Evolutionary conservation across 2,888 invertebrate genomes (phyloP).

Genomic region (Heliconius ethilla): DNA sequence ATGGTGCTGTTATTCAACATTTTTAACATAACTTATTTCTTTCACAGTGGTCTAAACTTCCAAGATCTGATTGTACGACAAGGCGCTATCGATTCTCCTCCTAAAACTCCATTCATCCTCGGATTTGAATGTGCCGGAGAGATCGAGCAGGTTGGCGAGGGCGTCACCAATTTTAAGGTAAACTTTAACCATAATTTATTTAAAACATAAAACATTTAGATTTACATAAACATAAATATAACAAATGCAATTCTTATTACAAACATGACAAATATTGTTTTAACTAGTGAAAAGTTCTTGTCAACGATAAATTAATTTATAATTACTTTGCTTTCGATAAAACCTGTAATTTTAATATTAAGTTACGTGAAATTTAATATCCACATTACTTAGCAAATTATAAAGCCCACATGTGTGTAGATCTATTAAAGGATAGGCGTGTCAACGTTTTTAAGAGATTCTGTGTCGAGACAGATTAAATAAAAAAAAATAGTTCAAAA

Average conservation of each 20-base stretch:
- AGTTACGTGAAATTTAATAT: neutral
- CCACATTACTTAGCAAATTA: neutral
- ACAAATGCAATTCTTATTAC: neutral
- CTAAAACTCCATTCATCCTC: slow-evolving; percentile 94
- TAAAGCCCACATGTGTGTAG: neutral
- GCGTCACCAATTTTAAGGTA: slow-evolving; percentile 89
- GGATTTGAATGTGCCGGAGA: slow-evolving; percentile 95
- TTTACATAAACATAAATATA: too few relatives aligned
- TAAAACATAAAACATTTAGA: neutral
- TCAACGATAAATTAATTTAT: too few relatives aligned
- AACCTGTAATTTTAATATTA: too few relatives aligned
- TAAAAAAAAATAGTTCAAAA: slow-evolving; percentile 31
- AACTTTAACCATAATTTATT: neutral
- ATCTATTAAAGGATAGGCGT: neutral
- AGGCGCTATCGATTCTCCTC: slow-evolving; percentile 92
- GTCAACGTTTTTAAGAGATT: neutral
- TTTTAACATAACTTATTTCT: slow-evolving; percentile 47
- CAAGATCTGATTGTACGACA: slow-evolving; percentile 94
- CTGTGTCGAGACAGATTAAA: neutral
- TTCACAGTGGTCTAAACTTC: slow-evolving; percentile 92
- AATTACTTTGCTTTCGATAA: too few relatives aligned
- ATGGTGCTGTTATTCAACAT: neutral
- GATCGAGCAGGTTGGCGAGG: slow-evolving; percentile 89
- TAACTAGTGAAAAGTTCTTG: neutral
- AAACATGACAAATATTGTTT: neutral